phyloP scores from a whole-genome alignment of 2,888 invertebrate species.

The Blastobasis lacticolella region DNA sequence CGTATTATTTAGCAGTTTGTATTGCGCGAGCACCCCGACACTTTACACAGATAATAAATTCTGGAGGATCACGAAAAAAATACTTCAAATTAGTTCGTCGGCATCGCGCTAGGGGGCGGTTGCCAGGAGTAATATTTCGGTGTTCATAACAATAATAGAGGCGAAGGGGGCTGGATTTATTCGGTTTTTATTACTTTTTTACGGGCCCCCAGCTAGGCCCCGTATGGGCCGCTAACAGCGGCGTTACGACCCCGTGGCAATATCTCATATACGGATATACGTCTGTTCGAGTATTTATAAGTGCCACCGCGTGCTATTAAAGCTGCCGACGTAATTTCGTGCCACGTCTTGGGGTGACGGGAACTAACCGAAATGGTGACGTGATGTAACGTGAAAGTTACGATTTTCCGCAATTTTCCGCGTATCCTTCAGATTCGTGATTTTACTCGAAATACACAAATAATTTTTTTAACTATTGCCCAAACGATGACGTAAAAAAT shows the following conservation, averaged over 20 bases:
- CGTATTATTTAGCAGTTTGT: too few relatives aligned
- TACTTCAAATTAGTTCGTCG: conserved; percentile 29
- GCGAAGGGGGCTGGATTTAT: conserved; percentile 55
- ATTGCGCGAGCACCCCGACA: too few relatives aligned
- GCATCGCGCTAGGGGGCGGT: conserved; percentile 17
- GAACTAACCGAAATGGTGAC: too few relatives aligned
- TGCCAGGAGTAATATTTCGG: conserved; percentile 53
- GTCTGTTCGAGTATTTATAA: not conserved
- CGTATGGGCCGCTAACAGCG: conserved; percentile 38
- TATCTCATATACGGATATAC: conserved; percentile 2
- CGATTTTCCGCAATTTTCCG: too few relatives aligned
- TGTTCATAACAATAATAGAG: conserved; percentile 63
- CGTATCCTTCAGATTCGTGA: too few relatives aligned
- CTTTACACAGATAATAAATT: too few relatives aligned
- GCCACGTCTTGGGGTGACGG: too few relatives aligned
- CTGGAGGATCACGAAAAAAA: conserved; percentile 10
- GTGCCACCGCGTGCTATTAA: not conserved
- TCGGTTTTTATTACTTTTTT: conserved; percentile 71
- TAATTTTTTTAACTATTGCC: too few relatives aligned
- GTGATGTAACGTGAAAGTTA: too few relatives aligned
- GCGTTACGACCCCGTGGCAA: conserved; percentile 35
- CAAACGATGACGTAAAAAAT: too few relatives aligned
- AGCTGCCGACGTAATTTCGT: not conserved
- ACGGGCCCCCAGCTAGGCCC: conserved; percentile 35
- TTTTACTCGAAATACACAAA: too few relatives aligned